Conservation (phyloP, 2,888 invertebrate species). For the Trichacis sp. region DNA sequence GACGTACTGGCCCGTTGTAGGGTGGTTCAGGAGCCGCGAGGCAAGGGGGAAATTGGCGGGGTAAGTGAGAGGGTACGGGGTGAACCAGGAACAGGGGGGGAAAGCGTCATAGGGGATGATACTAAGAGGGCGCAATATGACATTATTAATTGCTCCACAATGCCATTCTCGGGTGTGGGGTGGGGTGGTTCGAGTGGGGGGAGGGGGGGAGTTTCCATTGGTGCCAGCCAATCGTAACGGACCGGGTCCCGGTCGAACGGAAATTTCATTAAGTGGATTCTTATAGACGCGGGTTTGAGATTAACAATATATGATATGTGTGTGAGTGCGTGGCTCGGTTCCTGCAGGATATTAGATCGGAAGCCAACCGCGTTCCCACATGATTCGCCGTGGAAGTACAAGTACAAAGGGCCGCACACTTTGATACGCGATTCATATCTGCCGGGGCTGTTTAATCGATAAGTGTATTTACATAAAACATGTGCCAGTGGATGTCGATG, state of each 20-base stretch:
- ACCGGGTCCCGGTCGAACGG: conserved; percentile 50
- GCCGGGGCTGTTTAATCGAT: conserved; percentile 27
- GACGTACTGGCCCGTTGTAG: conserved; percentile 40
- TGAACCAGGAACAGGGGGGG: conserved; percentile 9
- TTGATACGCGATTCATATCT: conserved; percentile 24
- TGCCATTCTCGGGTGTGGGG: conserved; percentile 51
- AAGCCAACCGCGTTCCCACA: conserved; percentile 34
- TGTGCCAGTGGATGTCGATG: conserved; percentile 30
- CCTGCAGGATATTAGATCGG: conserved; percentile 46
- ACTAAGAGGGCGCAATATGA: conserved; percentile 58
- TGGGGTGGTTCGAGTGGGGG: too few species aligned
- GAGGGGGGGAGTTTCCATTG: conserved; percentile 47
- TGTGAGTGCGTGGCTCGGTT: conserved; percentile 33
- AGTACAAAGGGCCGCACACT: conserved; percentile 34
- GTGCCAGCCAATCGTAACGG: conserved; percentile 53
- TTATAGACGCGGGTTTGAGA: conserved; percentile 63
- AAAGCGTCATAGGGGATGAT: conserved; percentile 35
- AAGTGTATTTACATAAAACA: conserved; percentile 42
- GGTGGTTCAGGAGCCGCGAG: conserved; percentile 33
- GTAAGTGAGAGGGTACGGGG: conserved; percentile 28
- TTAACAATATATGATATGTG: conserved; percentile 64
- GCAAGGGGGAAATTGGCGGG: conserved; percentile 21
- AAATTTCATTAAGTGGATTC: conserved; percentile 67
- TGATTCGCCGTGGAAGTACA: conserved; percentile 33
- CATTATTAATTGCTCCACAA: conserved; percentile 65